Evolutionary conservation across 2,797 vertebrate genomes (phyloP).

Genomic region (Amblyopsis hoosieri): DNA sequence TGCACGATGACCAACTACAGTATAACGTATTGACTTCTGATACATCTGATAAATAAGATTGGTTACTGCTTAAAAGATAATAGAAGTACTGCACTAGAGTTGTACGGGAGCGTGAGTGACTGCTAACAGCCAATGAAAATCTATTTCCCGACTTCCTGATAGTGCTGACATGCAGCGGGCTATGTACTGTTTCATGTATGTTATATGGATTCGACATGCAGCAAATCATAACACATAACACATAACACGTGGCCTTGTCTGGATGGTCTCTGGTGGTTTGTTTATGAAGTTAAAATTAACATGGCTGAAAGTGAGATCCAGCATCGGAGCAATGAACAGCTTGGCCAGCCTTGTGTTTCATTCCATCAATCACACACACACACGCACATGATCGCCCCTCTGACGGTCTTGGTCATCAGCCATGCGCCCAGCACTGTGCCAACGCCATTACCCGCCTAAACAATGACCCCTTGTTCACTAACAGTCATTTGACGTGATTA

Average conservation of each 20-base stretch:
- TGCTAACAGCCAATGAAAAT: too few relatives aligned
- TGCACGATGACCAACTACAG: too few relatives aligned
- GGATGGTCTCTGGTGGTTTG: conserved; percentile 2
- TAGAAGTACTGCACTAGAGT: too few relatives aligned
- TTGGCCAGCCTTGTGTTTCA: conserved; percentile 26
- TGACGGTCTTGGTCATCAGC: conserved; percentile 32
- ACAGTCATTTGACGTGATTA: conserved; percentile 72
- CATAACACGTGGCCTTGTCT: neutral
- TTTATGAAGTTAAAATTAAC: conserved; percentile 22
- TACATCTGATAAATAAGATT: too few relatives aligned
- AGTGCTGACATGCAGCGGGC: too few relatives aligned
- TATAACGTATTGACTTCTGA: too few relatives aligned
- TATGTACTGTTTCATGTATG: too few relatives aligned
- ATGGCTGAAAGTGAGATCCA: neutral
- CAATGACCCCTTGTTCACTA: conserved; percentile 66
- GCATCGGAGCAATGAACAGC: conserved; percentile 16
- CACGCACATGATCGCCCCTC: conserved; percentile 52
- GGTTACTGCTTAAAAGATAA: too few relatives aligned
- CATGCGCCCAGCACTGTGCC: conserved; percentile 32
- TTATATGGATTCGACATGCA: too few relatives aligned
- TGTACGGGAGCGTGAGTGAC: too few relatives aligned
- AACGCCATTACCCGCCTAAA: conserved; percentile 59
- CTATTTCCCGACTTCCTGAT: too few relatives aligned
- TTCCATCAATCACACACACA: conserved; percentile 43
- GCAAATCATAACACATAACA: too few relatives aligned